Conservation (phyloP, 2,797 vertebrate genomes). For the Danio tinwini region DNA sequence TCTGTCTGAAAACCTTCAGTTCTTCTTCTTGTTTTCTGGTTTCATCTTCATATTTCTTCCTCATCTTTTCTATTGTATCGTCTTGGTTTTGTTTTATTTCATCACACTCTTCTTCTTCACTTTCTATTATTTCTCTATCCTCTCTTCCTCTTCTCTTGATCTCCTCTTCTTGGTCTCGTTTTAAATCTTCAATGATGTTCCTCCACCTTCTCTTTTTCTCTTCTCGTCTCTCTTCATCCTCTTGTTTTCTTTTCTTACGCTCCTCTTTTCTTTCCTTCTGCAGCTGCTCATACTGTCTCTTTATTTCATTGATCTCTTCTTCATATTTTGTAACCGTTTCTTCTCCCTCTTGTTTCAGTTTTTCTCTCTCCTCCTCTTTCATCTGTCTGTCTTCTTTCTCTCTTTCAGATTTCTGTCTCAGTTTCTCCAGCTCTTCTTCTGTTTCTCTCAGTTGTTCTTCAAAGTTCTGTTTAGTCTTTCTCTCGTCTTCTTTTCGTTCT, state of each 20-base stretch:
- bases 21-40: too few relatives aligned
- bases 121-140: not conserved
- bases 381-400: not conserved
- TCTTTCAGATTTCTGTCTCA: not conserved
- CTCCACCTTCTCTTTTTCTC: not conserved
- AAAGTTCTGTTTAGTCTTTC: not conserved
- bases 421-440: not conserved
- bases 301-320: not conserved
- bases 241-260: not conserved
- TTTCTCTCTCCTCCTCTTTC: not conserved
- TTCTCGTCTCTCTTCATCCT: not conserved
- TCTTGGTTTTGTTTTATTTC: not conserved
- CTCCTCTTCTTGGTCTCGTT: not conserved
- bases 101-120: not conserved
- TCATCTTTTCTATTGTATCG: too few relatives aligned
- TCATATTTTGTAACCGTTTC: not conserved
- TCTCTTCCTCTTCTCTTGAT: accelerated
- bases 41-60: too few relatives aligned
- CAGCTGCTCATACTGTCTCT: constrained; percentile 22
- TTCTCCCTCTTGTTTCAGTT: not conserved
- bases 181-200: not conserved
- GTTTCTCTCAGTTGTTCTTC: not conserved
- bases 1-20: too few relatives aligned
- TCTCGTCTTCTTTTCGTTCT: not conserved
- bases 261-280: not conserved